Evolutionary conservation across 2,113 vertebrate genomes (phyloP), one percentile per base, ranked within the genome.

Genomic region (Copsychus sechellarum): DNA sequence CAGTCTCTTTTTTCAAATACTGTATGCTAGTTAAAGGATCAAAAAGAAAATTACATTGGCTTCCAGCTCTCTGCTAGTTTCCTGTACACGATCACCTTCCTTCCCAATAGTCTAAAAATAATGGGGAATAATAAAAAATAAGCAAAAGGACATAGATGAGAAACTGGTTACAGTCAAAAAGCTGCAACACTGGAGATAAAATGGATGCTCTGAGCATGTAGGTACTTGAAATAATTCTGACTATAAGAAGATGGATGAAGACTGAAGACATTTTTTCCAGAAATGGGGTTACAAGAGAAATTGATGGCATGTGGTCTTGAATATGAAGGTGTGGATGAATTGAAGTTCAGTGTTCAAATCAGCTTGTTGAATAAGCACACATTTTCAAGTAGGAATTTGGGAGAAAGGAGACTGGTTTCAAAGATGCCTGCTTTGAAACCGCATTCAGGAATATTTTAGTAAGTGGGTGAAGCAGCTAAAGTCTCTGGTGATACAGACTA

Each of bases 1-100:
- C 90, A 92, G 88, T 61, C 57, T 90, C 36, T 72, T 82, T 93
- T 88, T 91, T 88, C 36, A 71, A 92, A 85, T 61, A 42, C 3
- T 0, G 1, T 72, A 29, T 90, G 56, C 81, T 81, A 86, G 58
- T 92, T 81, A 83, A 90, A 83, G 54, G n/a, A 73, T 66, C 79
- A 88, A 88, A 85, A 96, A 90, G 43, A 94, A 94, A 88, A 94
- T 78, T 73, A 50, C 13, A 47, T 36, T 73, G 51, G 66, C 79
- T 93, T 85, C 74, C 62, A 93, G 17, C 50, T 90, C 80, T 85
- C 82, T 88, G 79, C 60, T 86, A 83, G 29, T 90, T 73, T 73
- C 70, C 87, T 77, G 72, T 70, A 78, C 38, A 93, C 0, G 1
- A 88, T 86, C 88, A 81, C 42, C 76, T 90, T 74, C 72, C 24